Evolutionary conservation across 2,797 vertebrate genomes (phyloP).

Genomic region (Lepilemur septentrionalis): DNA sequence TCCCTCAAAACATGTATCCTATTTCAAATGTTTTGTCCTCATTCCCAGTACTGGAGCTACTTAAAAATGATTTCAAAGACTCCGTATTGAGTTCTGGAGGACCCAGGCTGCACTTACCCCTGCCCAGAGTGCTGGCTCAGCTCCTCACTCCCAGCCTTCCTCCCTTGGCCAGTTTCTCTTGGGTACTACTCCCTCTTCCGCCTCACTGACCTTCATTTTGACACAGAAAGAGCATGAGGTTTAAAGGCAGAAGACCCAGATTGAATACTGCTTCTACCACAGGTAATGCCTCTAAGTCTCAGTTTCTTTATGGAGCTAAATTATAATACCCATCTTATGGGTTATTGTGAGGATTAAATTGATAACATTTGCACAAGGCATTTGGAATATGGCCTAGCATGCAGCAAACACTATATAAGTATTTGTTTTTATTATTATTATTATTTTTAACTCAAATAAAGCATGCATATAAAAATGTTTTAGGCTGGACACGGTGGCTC

Average conservation of each 20-base stretch:
- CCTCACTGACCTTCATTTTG: neutral
- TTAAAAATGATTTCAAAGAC: slow-evolving; percentile 18
- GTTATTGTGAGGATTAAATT: neutral
- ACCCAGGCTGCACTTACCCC: neutral
- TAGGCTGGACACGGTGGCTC: no score
- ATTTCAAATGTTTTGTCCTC: neutral
- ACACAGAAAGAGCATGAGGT: neutral
- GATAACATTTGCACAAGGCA: neutral
- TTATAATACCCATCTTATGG: neutral
- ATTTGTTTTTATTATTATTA: neutral
- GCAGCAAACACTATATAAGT: neutral
- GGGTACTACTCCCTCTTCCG: neutral
- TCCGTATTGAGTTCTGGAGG: neutral
- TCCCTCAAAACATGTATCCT: neutral
- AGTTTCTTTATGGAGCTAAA: slow-evolving; percentile 13
- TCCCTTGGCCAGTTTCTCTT: neutral
- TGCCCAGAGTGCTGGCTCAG: neutral
- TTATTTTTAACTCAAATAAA: slow-evolving; percentile 41
- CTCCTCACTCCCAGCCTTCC: neutral
- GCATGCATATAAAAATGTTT: neutral
- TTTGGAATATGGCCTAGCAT: neutral
- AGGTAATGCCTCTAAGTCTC: neutral
- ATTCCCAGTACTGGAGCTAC: neutral
- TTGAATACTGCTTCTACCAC: neutral
- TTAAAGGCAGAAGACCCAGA: slow-evolving; percentile 2